Base-by-base conservation (phyloP, 2,113 vertebrate species). In the Tapirus terrestris region DNA sequence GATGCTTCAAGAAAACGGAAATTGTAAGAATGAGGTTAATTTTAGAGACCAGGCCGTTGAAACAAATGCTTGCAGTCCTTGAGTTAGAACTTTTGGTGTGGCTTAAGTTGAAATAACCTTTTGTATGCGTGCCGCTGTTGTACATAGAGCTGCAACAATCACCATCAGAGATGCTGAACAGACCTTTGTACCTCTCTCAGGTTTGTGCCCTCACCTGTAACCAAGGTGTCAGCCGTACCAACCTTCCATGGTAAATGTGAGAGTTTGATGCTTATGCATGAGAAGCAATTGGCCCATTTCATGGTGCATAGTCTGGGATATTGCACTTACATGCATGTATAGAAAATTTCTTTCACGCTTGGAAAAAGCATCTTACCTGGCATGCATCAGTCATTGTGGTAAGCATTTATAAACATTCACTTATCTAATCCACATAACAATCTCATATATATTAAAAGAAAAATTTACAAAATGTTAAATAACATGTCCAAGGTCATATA, bases 71-170 rank as follows among this genome's bases (percentile, higher is more conserved):
- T 51, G 3, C 21, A 33, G 29, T 73, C 3, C 67, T 91, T 51
- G 75, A 75, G 29, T 79, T 29, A 36, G 75, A 73, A 45, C 2
- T 29, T 60, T 92, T 75, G 27, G 3, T 56, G 23, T 21, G 53
- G 48, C 16, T 92, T 48, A 17, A 21, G 12, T 65, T 58, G 56
- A 76, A 87, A 81, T 72, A 4, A 14, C 9, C 16, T 53, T 82
- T 48, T 1, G 0, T 23, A 12, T 23, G 33, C 6, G 1, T 33
- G 45, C 48, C 11, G 12, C 17, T 1, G 0, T 4, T 11, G 9
- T 61, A n/a, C 39, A 36, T 16, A 6, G 33, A 48, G 25, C 23
- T 45, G 1, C 18, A 2, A 16, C 4, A 25, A 39, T 9, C 16
- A 20, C 21, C 3, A 0, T 63, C 33, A 4, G 11, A 21, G 29